These are phyloP conservation scores for Hymenopus coronatus DNA, from an alignment of 2,888 invertebrate species.

Conservation along the genomic window DNA sequence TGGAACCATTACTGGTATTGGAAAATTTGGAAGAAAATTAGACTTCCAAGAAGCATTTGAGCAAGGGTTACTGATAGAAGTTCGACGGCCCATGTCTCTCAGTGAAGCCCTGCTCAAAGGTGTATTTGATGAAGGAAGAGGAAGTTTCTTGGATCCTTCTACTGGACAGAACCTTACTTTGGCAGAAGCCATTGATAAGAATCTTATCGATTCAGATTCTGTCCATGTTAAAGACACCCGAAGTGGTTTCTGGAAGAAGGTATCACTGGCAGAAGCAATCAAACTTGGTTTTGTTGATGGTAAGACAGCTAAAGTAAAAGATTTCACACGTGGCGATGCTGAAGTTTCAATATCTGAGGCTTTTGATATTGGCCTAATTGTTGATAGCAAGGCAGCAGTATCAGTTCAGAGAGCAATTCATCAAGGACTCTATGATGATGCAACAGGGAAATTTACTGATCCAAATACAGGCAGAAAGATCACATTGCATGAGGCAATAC, in stretches of 20 bases:
- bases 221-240: conserved; percentile 77
- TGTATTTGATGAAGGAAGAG: conserved; percentile 73
- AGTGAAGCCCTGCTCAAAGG: conserved; percentile 80
- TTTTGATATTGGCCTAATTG: conserved; percentile 72
- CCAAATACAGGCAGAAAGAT: conserved; percentile 74
- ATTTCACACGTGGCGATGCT: conserved; percentile 60
- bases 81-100: conserved; percentile 74
- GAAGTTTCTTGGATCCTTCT: conserved; percentile 78
- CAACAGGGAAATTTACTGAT: conserved; percentile 78
- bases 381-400: conserved; percentile 77
- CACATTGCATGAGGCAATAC: conserved; percentile 79
- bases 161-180: conserved; percentile 75
- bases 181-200: conserved; percentile 75
- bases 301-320: conserved; percentile 56
- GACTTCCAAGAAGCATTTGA: conserved; percentile 85
- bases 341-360: conserved; percentile 73
- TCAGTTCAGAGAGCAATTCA: conserved; percentile 82
- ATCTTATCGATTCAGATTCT: conserved; percentile 79
- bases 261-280: conserved; percentile 76
- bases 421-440: conserved; percentile 80
- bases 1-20: conserved; percentile 64
- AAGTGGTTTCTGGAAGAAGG: conserved; percentile 71
- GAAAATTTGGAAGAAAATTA: conserved; percentile 56
- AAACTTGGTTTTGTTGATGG: conserved; percentile 72
- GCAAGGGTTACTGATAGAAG: conserved; percentile 76